phyloP scores from a whole-genome alignment of 1,140 invertebrate species.

The Galleria mellonella region DNA sequence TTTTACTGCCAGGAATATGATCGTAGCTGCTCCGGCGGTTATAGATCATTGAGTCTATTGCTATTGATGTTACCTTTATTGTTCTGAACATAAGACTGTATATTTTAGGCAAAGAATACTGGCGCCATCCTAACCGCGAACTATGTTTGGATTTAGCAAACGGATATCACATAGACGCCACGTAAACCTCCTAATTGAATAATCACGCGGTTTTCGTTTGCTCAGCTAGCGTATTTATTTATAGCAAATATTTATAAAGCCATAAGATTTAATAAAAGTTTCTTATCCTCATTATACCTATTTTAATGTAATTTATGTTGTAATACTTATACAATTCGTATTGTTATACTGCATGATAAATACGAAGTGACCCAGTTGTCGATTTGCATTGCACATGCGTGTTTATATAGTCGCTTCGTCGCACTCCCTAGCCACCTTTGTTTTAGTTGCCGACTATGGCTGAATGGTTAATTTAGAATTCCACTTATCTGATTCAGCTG shows the following conservation, averaged over 20 bases:
- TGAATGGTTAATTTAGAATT: conserved; percentile 61
- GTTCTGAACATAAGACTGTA: conserved; percentile 18
- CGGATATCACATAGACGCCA: conserved; percentile 35
- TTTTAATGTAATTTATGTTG: conserved; percentile 5
- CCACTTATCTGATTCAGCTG: conserved; percentile 62
- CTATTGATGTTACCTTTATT: conserved; percentile 15
- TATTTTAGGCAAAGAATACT: conserved; percentile 30
- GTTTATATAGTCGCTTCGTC: conserved; percentile 46
- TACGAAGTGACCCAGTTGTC: conserved; percentile 49
- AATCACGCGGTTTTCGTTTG: conserved; percentile 39
- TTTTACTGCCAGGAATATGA: conserved; percentile 60
- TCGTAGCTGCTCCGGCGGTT: conserved; percentile 34
- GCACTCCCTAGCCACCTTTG: conserved; percentile 48
- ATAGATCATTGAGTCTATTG: conserved; percentile 20
- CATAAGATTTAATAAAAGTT: not conserved
- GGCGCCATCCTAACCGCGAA: conserved; percentile 33
- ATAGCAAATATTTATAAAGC: conserved; percentile 14
- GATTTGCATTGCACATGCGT: conserved; percentile 23
- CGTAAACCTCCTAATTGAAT: conserved; percentile 38
- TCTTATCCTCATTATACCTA: too few relatives aligned
- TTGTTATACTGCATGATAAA: conserved; percentile 47
- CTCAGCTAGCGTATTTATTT: conserved; percentile 20
- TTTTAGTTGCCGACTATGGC: conserved; percentile 34
- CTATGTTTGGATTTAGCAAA: conserved; percentile 34
- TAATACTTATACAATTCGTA: conserved; percentile 25